These are phyloP conservation scores for Brachionus rubens DNA, from an alignment of 1,140 invertebrate species.

Conservation along the genomic window DNA sequence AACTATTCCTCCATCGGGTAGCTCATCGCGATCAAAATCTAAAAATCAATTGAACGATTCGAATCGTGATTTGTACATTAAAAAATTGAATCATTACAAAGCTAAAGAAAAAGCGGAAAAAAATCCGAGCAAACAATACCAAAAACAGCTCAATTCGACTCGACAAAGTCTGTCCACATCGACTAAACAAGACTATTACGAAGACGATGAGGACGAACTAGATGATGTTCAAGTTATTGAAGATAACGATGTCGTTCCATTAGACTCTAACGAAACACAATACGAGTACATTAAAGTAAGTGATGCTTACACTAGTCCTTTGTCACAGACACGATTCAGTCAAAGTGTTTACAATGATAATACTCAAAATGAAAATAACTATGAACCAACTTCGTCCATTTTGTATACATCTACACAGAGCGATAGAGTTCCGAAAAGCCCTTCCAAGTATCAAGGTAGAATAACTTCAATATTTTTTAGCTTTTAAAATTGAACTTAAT, in stretches of 20 bases:
- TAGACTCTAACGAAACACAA: slow-evolving; percentile 34
- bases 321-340: not conserved
- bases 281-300: slow-evolving; percentile 27
- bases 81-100: slow-evolving; percentile 32
- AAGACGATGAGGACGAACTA: not conserved
- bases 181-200: not conserved
- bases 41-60: slow-evolving; percentile 27
- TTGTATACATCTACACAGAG: not conserved
- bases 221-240: not conserved
- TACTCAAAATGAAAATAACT: slow-evolving; percentile 21
- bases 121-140: slow-evolving; percentile 27
- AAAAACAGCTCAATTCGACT: not conserved
- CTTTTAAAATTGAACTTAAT: not conserved
- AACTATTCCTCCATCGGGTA: not conserved
- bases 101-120: slow-evolving; percentile 28
- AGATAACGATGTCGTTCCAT: not conserved
- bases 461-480: not conserved
- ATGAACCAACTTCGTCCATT: not conserved
- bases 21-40: not conserved
- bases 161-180: not conserved
- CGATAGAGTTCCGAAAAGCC: too few species aligned
- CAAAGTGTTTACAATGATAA: not conserved
- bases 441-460: not conserved
- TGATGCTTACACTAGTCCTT: slow-evolving; percentile 19
- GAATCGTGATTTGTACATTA: slow-evolving; percentile 6